Base-by-base conservation (phyloP, 2,888 invertebrate species). In the Lasioglossum figueresi region DNA sequence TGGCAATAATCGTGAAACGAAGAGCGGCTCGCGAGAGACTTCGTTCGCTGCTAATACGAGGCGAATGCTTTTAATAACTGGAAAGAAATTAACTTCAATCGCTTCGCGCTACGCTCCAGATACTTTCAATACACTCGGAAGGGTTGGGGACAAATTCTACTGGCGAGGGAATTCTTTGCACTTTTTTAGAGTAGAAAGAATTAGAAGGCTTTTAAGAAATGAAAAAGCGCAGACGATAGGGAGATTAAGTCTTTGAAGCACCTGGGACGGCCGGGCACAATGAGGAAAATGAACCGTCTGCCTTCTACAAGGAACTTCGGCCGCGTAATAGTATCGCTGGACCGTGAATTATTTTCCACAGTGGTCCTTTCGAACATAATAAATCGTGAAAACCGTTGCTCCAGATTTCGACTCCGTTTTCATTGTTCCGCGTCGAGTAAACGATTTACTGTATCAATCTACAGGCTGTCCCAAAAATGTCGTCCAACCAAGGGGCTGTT, bases 261-360 rank as follows among this genome's bases (percentile, higher is more conserved):
- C 59, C 59, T 75, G 73, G 73, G 48, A 73, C 87, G 48, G 73
- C 12, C 86, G 88, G 48, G 48, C 76, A 31, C 63, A 76, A 63
- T 45, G 76, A 43, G n/a, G 45, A 73, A 48, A 48, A 73, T 23
- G 73, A 73, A 73, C 31, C 73, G 73, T 73, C 73, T 73, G 73
- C 48, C 45, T 43, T 48, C 10, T 12, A 16, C 72, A 8, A 10
- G 73, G 73, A 14, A 73, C 73, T 34, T 73, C 48, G 48, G 48
- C 31, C 45, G 34, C 31, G 34, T 73, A 73, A 73, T 34, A 73
- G 48, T 73, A 34, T 73, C 34, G 48, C 73, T 73, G 48, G 72
- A 34, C 72, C 48, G 73, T 48, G 34, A 52, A 73, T 48, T 56
- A 37, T 56, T 74, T 52, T 56, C 52, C 34, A 12, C 23, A 4